Conservation (phyloP, 2,113 vertebrate species). For the Felis chaus region DNA sequence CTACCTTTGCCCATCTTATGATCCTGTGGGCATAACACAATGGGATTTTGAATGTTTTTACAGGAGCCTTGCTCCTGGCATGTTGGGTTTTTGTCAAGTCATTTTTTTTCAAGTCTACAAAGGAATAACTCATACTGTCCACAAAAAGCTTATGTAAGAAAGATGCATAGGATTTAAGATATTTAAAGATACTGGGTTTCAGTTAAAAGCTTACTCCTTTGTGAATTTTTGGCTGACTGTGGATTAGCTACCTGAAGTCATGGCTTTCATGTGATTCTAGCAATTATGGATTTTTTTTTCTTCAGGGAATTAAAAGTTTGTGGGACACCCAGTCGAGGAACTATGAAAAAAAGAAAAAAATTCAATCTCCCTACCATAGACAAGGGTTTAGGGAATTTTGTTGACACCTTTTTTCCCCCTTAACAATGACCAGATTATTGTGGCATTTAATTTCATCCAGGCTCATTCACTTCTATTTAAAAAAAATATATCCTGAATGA, state of each 20-base stretch:
- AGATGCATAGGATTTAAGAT: constrained; percentile 74
- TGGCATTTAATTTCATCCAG: constrained; percentile 84
- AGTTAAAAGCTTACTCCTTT: constrained; percentile 75
- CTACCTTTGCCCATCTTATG: constrained; percentile 67
- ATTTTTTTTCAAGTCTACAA: constrained; percentile 73
- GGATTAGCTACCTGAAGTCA: constrained; percentile 81
- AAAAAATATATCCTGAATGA: constrained; percentile 83
- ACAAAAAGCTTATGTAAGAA: constrained; percentile 76
- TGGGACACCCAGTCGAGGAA: constrained; percentile 72
- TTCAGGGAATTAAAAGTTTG: constrained; percentile 80
- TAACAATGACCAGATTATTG: constrained; percentile 82
- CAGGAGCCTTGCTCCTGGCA: constrained; percentile 81
- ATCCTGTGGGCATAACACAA: constrained; percentile 73
- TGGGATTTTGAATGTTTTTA: constrained; percentile 85
- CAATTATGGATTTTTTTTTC: constrained; percentile 84
- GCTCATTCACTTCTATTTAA: constrained; percentile 80
- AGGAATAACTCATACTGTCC: constrained; percentile 62
- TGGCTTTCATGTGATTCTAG: constrained; percentile 84
- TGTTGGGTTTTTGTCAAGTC: constrained; percentile 80
- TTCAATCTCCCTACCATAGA: constrained; percentile 77
- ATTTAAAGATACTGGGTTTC: constrained; percentile 70
- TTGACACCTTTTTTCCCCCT: constrained; percentile 70
- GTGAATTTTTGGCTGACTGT: constrained; percentile 77
- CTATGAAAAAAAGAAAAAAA: constrained; percentile 43
- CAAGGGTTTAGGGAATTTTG: constrained; percentile 70